Percentiles rank a stretch among this genome's conserved stretches.
These are phyloP conservation scores for Heliconius hewitsoni DNA, from an alignment of 1,140 invertebrate genomes.

Conservation along the genomic window DNA sequence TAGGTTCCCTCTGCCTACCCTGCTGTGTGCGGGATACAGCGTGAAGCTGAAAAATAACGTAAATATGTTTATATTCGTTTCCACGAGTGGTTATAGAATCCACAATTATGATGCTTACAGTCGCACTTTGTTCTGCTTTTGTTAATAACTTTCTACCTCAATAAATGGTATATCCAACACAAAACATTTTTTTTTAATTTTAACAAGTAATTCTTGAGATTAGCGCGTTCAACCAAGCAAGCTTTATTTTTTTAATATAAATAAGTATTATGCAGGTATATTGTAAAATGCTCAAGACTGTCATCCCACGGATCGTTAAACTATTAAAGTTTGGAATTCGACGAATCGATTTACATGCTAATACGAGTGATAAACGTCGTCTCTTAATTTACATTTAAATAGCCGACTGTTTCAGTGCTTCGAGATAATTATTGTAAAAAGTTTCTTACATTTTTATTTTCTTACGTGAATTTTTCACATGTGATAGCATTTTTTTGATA, in stretches of 20 bases:
- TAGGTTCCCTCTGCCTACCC: too few species aligned
- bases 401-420: not conserved
- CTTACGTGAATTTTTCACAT: not conserved
- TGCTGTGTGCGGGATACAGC: too few species aligned
- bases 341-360: conserved; percentile 17
- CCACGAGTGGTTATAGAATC: too few species aligned
- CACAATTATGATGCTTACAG: too few species aligned
- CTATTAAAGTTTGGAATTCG: not conserved
- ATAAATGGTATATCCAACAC: too few species aligned
- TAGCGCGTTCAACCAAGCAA: too few species aligned
- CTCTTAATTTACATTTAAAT: conserved; percentile 15
- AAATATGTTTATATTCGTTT: too few species aligned
- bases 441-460: not conserved
- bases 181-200: too few species aligned
- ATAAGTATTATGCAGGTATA: not conserved
- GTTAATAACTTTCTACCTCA: too few species aligned
- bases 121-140: too few species aligned
- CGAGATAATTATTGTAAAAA: conserved; percentile 6
- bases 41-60: too few species aligned
- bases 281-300: not conserved
- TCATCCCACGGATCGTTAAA: not conserved
- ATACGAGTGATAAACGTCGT: conserved; percentile 12
- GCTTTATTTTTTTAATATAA: not conserved
- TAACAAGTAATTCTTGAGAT: too few species aligned
- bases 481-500: not conserved